phyloP scores from a whole-genome alignment of 2,113 vertebrate genomes.

The Peromyscus californicus region DNA sequence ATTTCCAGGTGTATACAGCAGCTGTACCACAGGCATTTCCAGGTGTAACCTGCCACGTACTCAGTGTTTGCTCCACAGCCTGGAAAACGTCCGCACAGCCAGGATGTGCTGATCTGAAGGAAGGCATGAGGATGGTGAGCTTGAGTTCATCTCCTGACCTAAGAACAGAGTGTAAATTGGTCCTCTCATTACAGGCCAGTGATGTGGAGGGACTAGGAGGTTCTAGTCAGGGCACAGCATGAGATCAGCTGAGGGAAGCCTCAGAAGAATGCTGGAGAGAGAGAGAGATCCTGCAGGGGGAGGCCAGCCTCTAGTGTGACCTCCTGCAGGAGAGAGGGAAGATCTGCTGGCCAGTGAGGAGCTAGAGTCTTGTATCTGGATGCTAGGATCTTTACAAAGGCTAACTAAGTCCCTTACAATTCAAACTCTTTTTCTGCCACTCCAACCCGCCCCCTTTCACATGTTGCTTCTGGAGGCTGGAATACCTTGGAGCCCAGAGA shows the following conservation, averaged over 20 bases:
- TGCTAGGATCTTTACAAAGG: not conserved
- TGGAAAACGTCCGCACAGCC: not conserved
- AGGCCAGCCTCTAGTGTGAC: not conserved
- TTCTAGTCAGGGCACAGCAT: not conserved
- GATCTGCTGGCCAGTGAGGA: not conserved
- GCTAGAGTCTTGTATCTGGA: not conserved
- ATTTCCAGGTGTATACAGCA: not conserved
- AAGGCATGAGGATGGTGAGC: no score
- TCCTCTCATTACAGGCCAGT: not conserved
- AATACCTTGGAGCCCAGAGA: not conserved
- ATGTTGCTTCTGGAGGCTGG: not conserved
- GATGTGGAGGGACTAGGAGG: not conserved
- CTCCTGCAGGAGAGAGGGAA: not conserved
- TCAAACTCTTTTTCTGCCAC: not conserved
- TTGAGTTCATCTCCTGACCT: not conserved
- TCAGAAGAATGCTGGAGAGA: not conserved
- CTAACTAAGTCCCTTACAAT: not conserved
- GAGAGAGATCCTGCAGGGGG: not conserved
- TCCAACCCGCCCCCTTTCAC: not conserved
- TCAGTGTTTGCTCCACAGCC: not conserved
- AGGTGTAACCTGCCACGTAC: not conserved
- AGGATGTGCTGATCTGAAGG: not conserved
- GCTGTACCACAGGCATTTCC: not conserved
- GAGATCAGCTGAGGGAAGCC: not conserved
- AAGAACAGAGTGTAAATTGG: rapidly evolving